A percentile compares a stretch with the other conserved stretches of the same genome.
phyloP scores from a whole-genome alignment of 2,113 vertebrate species.

The Collichthys lucidus region DNA sequence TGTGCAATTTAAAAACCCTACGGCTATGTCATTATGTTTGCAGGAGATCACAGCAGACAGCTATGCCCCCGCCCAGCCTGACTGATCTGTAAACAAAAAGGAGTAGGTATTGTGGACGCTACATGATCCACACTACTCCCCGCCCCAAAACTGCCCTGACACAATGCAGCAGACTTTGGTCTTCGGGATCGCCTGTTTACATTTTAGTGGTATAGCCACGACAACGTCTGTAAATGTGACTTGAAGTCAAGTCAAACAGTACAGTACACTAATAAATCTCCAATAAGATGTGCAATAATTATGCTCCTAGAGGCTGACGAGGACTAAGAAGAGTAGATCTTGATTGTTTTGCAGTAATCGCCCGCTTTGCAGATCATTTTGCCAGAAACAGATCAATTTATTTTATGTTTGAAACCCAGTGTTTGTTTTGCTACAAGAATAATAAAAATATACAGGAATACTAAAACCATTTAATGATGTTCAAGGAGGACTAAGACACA shows the following conservation, averaged over 20 bases:
- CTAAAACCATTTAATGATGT: not conserved
- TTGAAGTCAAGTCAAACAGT: not conserved
- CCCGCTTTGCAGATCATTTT: not conserved
- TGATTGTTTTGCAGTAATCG: not conserved
- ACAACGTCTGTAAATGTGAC: not conserved
- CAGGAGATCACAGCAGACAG: slow-evolving; percentile 40
- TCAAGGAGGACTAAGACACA: not conserved
- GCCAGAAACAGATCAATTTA: not conserved
- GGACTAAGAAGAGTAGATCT: not conserved
- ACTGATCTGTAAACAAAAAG: slow-evolving; percentile 2
- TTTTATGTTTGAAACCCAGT: not conserved
- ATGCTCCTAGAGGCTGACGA: not conserved
- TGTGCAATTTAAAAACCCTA: slow-evolving; percentile 27
- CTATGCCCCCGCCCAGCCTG: not conserved
- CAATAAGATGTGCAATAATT: not conserved
- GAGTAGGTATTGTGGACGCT: not conserved
- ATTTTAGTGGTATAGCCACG: not conserved
- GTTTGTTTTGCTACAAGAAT: not conserved
- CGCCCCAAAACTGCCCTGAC: not conserved
- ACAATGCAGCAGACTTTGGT: not conserved
- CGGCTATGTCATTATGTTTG: slow-evolving; percentile 26
- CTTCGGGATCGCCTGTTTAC: not conserved
- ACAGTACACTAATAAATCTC: not conserved
- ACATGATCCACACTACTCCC: not conserved
- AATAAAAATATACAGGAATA: not conserved